These are phyloP conservation scores for Echinops telfairi DNA, from an alignment of 2,113 vertebrate species.

Conservation along the genomic window DNA sequence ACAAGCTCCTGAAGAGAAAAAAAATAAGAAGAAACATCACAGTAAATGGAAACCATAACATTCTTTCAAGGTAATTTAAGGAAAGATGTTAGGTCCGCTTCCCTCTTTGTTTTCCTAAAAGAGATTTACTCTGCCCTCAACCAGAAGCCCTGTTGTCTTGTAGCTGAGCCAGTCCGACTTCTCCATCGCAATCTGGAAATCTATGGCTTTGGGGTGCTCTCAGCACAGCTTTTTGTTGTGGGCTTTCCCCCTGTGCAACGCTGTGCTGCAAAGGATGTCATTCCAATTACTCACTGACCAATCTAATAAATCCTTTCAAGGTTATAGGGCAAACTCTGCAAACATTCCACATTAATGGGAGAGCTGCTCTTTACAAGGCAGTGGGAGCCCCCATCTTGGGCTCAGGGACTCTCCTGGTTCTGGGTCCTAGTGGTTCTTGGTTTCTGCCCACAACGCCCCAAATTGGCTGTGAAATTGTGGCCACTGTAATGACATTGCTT, in stretches of 20 bases:
- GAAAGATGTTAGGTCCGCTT: constrained; percentile 65
- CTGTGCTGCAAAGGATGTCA: constrained; percentile 52
- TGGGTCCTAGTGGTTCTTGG: constrained; percentile 33
- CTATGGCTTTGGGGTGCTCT: neutral
- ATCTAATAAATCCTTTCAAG: constrained; percentile 77
- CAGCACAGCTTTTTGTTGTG: neutral
- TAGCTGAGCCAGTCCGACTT: constrained; percentile 34
- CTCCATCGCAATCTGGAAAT: constrained; percentile 71
- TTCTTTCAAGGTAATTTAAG: constrained; percentile 65
- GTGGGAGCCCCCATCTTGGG: constrained; percentile 45
- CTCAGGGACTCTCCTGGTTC: constrained; percentile 58
- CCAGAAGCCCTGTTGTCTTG: constrained; percentile 66
- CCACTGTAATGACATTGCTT: neutral
- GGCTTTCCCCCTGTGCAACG: constrained; percentile 63
- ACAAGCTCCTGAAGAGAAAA: neutral
- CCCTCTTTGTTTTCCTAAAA: constrained; percentile 67
- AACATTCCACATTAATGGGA: constrained; percentile 25
- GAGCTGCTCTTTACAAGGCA: constrained; percentile 75
- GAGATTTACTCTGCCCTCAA: constrained; percentile 56
- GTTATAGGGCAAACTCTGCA: constrained; percentile 71
- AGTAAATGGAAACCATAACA: neutral
- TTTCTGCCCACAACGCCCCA: neutral
- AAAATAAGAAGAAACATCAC: neutral
- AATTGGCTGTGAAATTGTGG: neutral
- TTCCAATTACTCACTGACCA: constrained; percentile 35